Conservation (phyloP, 2,888 invertebrate species). For the Macrosiphum euphorbiae region DNA sequence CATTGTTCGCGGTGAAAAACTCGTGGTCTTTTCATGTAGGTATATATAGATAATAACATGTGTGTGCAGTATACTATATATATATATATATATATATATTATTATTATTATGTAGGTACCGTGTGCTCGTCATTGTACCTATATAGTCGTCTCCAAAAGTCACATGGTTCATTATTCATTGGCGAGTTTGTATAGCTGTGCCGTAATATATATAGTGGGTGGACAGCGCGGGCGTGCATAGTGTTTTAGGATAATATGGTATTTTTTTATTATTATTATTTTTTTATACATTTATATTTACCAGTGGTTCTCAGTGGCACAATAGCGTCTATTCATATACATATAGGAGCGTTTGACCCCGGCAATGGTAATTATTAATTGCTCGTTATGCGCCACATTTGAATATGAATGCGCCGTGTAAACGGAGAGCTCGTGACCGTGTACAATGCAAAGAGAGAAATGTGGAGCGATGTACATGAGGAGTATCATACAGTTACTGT, state of each 20-base stretch:
- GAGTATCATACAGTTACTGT: conserved; percentile 29
- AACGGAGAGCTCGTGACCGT: conserved; percentile 55
- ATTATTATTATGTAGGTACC: background rate
- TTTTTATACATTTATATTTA: conserved; percentile 35
- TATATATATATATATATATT: no score
- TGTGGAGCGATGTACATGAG: conserved; percentile 18
- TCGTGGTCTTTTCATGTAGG: conserved; percentile 25
- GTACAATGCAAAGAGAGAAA: conserved; percentile 33
- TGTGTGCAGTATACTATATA: background rate
- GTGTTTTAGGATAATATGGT: conserved; percentile 63
- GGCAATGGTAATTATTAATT: conserved; percentile 56
- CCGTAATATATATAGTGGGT: conserved; percentile 43
- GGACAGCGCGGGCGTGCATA: conserved; percentile 64
- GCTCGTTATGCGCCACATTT: conserved; percentile 62
- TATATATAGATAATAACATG: background rate
- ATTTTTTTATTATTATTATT: conserved; percentile 26
- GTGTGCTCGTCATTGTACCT: conserved; percentile 40
- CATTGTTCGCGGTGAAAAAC: conserved; percentile 1
- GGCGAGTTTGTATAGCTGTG: conserved; percentile 57
- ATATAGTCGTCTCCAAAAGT: conserved; percentile 51
- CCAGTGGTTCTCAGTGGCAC: conserved; percentile 62
- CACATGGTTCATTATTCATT: conserved; percentile 63
- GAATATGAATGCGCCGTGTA: conserved; percentile 52
- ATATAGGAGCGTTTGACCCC: conserved; percentile 34
- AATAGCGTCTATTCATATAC: conserved; percentile 55